phyloP scores from a whole-genome alignment of 2,797 vertebrate species.

The Scleropages formosus region DNA sequence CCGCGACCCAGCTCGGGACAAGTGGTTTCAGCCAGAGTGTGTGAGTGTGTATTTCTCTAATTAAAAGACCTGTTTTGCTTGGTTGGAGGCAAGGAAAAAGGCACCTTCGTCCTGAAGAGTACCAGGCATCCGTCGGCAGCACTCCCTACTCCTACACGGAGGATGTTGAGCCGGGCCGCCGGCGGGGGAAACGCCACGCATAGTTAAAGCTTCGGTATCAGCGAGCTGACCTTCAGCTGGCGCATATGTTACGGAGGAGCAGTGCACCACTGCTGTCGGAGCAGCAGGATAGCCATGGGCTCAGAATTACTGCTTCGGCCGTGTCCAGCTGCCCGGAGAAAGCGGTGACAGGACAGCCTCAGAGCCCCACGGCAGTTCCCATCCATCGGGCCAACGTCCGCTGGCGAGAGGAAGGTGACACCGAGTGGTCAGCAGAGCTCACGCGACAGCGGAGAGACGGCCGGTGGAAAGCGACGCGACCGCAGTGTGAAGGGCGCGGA shows the following conservation, averaged over 20 bases:
- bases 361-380: constrained; percentile 59
- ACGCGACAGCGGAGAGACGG: constrained; percentile 65
- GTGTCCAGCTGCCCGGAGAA: constrained; percentile 53
- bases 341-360: constrained; percentile 54
- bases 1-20: no score
- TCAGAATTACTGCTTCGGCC: constrained; percentile 63
- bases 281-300: constrained; percentile 40
- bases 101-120: constrained; percentile 37
- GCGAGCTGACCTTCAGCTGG: constrained; percentile 69
- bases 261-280: constrained; percentile 55
- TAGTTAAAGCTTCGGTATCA: constrained; percentile 57
- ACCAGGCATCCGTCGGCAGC: constrained; percentile 35
- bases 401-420: constrained; percentile 64
- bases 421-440: constrained; percentile 52
- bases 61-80: no score
- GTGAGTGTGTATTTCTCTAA: background rate
- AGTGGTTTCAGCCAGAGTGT: no score
- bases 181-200: constrained; percentile 47
- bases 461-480: background rate
- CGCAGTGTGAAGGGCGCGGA: constrained; percentile 37
- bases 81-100: constrained; percentile 18
- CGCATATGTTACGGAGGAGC: constrained; percentile 69
- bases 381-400: constrained; percentile 40
- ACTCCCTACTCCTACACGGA: constrained; percentile 33
- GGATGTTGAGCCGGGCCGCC: constrained; percentile 32